phyloP scores from a whole-genome alignment of 2,113 vertebrate genomes.

The Cavia aperea region DNA sequence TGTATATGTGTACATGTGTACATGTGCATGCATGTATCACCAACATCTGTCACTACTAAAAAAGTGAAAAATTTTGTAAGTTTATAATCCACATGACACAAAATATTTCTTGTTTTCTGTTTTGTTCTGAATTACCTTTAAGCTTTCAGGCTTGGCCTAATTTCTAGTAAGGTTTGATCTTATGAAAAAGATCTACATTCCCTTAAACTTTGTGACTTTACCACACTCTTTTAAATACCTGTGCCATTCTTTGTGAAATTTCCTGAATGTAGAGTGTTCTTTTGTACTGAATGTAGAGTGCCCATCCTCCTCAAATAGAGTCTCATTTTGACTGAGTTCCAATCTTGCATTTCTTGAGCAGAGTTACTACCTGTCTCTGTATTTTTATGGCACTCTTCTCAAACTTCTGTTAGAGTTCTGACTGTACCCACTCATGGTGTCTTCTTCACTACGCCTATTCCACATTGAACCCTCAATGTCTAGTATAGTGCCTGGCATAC shows the following conservation, averaged over 20 bases:
- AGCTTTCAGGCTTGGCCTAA: neutral
- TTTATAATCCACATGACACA: neutral
- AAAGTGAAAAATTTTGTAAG: neutral
- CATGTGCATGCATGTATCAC: neutral
- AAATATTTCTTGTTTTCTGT: neutral
- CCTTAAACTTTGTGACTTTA: neutral
- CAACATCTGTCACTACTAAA: neutral
- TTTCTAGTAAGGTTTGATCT: neutral
- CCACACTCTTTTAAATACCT: neutral
- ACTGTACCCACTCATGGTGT: neutral
- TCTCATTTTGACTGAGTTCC: neutral
- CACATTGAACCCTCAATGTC: neutral
- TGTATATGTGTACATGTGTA: neutral
- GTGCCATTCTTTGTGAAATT: neutral
- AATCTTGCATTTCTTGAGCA: neutral
- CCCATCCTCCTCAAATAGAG: neutral
- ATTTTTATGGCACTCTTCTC: neutral
- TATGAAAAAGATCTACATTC: neutral
- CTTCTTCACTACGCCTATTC: neutral
- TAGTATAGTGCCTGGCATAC: neutral
- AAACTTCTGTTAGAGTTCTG: neutral
- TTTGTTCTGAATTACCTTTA: slow-evolving; percentile 2
- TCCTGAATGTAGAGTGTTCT: neutral
- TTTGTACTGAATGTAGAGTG: neutral
- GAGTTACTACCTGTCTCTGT: neutral